phyloP scores from a whole-genome alignment of 2,797 vertebrate genomes.

The Gymnothorax javanicus region DNA sequence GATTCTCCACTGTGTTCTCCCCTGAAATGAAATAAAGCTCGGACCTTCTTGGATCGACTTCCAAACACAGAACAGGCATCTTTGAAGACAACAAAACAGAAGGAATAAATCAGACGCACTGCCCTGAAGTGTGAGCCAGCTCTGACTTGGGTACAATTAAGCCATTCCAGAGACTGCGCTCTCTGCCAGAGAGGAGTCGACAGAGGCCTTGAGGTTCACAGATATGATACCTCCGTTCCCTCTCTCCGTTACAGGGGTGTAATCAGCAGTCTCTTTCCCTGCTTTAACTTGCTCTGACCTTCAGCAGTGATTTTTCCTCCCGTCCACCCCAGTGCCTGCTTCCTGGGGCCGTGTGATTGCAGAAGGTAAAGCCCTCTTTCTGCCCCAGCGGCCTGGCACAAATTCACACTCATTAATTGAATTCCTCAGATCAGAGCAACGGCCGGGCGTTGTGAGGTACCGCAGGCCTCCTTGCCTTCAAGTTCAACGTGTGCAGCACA shows the following conservation, averaged over 20 bases:
- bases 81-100: background rate
- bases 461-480: background rate
- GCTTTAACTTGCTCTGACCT: background rate
- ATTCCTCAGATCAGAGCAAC: conserved; percentile 13
- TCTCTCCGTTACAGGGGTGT: background rate
- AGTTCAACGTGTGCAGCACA: background rate
- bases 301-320: background rate
- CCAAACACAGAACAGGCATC: background rate
- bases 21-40: background rate
- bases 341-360: conserved; percentile 70
- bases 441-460: background rate
- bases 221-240: background rate
- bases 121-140: conserved; percentile 7
- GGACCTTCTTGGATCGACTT: background rate
- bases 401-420: conserved; percentile 52
- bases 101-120: background rate
- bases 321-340: conserved; percentile 50
- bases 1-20: background rate
- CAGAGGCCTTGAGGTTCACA: background rate
- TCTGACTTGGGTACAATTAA: background rate
- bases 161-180: background rate
- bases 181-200: conserved; percentile 2
- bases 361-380: conserved; percentile 68
- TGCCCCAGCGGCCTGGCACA: conserved; percentile 63
- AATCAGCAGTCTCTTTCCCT: background rate